phyloP scores from a whole-genome alignment of 2,113 vertebrate genomes.

The Callaeas wilsoni region DNA sequence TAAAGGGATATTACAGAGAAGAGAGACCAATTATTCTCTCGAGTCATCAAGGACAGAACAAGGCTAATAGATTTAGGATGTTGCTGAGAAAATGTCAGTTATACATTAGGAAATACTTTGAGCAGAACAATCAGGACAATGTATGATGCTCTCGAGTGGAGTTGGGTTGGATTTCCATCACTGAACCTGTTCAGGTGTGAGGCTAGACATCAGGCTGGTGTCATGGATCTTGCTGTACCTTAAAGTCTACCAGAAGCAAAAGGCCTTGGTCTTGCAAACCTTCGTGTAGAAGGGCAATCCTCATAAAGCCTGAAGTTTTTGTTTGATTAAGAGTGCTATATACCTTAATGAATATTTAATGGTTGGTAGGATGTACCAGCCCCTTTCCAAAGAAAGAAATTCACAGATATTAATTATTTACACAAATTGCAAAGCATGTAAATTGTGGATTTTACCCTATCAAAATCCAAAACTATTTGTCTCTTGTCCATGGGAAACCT shows the following conservation, averaged over 20 bases:
- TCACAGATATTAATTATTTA: neutral
- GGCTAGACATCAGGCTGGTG: neutral
- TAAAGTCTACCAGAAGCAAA: neutral
- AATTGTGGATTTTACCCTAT: neutral
- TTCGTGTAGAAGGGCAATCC: neutral
- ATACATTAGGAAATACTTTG: conserved; percentile 32
- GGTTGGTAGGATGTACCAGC: neutral
- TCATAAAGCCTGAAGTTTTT: neutral
- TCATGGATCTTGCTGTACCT: neutral
- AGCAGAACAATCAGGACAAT: neutral
- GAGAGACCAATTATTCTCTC: conserved; percentile 35
- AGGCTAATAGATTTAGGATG: conserved; percentile 37
- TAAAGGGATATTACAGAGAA: conserved; percentile 37
- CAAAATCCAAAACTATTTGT: neutral
- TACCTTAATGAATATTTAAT: neutral
- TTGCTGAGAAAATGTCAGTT: conserved; percentile 24
- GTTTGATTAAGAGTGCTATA: neutral
- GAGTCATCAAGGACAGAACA: conserved; percentile 33
- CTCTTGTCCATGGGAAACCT: neutral
- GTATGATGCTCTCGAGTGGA: neutral
- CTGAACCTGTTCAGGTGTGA: neutral
- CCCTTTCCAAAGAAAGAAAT: neutral
- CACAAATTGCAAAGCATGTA: neutral
- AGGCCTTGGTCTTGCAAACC: neutral
- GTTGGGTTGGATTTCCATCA: neutral